Percentiles rank a stretch among this genome's conserved stretches.
Evolutionary conservation across 2,113 vertebrate species (phyloP).

Genomic region (Machaerirhynchus nigripectus): DNA sequence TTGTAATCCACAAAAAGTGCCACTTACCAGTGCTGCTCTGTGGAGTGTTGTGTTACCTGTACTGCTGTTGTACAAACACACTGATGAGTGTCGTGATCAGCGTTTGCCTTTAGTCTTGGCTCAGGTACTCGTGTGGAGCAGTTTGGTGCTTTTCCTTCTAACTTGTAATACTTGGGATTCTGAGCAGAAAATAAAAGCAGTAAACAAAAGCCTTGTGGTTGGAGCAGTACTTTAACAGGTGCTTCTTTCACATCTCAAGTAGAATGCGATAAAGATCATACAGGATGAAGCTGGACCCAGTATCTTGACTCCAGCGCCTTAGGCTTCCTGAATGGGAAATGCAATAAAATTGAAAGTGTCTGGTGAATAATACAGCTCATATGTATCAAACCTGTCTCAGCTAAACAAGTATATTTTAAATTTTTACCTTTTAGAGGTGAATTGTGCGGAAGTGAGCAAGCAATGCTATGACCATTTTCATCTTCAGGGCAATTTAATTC

Average conservation of each 20-base stretch:
- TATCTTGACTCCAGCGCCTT: neutral
- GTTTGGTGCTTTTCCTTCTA: constrained; percentile 67
- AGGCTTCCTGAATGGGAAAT: neutral
- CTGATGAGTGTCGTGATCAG: neutral
- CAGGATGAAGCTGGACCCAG: neutral
- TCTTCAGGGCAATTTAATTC: neutral
- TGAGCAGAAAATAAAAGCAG: constrained; percentile 66
- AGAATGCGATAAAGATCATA: neutral
- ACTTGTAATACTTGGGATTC: constrained; percentile 52
- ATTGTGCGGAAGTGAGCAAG: neutral
- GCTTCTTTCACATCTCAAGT: neutral
- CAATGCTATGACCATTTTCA: neutral
- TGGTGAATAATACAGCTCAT: neutral
- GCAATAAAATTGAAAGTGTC: neutral
- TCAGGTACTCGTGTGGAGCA: constrained; percentile 69
- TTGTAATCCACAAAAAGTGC: constrained; percentile 62
- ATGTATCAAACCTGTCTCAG: neutral
- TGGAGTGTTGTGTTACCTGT: constrained; percentile 5
- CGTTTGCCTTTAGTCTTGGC: constrained; percentile 61
- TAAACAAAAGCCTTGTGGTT: constrained; percentile 18
- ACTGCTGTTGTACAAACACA: neutral
- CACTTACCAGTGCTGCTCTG: neutral
- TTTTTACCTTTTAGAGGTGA: neutral
- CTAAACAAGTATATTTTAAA: neutral
- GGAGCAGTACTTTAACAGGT: neutral